Conservation (phyloP, 37 sponge, comb jelly and placozoan genomes). For the Ephydatia muelleri region DNA sequence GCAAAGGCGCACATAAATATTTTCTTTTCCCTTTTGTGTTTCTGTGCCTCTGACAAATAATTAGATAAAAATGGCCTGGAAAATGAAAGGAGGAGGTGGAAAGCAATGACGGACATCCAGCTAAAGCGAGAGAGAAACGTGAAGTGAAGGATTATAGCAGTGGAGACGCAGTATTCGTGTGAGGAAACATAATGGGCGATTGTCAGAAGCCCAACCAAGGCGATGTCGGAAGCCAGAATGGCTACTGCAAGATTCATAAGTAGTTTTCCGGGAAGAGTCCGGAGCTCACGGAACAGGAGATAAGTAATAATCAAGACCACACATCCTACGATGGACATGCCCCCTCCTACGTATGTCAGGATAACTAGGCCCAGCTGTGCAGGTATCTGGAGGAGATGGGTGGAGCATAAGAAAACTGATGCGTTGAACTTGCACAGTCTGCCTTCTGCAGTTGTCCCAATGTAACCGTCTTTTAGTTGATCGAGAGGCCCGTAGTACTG, state of each 20-base stretch:
- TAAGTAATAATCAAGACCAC: constrained; percentile 44
- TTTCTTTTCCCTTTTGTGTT: not conserved
- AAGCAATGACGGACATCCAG: constrained; percentile 20
- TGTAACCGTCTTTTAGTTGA: too few relatives aligned
- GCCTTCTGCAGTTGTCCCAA: too few relatives aligned
- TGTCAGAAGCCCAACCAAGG: not conserved
- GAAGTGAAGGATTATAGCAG: constrained; percentile 23
- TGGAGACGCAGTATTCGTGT: not conserved
- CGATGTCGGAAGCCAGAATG: constrained; percentile 15
- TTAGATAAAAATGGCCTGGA: too few relatives aligned
- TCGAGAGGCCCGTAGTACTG: too few relatives aligned
- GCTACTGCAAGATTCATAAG: constrained; percentile 41
- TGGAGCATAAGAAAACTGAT: too few relatives aligned
- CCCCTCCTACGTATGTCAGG: constrained; percentile 53
- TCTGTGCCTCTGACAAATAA: not conserved
- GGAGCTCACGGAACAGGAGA: constrained; percentile 51
- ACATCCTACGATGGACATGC: constrained; percentile 46
- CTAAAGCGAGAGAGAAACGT: constrained; percentile 2
- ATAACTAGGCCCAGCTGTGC: not conserved
- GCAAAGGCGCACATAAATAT: constrained; percentile 14
- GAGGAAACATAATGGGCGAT: not conserved
- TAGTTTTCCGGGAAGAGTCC: constrained; percentile 33
- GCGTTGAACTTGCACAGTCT: too few relatives aligned
- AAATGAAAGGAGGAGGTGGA: not conserved
- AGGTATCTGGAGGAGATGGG: too few relatives aligned